Percentiles rank a stretch among this genome's conserved stretches.
Evolutionary conservation across 2,888 invertebrate species (phyloP).

Genomic region (Heliothis peltigera): DNA sequence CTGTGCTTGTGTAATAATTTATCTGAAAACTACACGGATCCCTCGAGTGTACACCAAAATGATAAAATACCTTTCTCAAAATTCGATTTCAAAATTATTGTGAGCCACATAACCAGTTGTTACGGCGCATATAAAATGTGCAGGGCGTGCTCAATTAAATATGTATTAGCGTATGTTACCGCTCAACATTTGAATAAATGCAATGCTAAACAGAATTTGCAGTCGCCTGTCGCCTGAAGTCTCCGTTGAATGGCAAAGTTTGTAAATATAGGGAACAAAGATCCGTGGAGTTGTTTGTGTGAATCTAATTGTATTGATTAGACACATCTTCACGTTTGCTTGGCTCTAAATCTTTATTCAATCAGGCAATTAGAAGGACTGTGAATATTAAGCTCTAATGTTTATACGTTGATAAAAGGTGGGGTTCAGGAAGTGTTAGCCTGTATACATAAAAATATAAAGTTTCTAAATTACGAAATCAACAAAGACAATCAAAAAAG

Average conservation of each 20-base stretch:
- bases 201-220: slow-evolving; percentile 74
- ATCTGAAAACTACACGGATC: slow-evolving; percentile 4
- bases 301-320: slow-evolving; percentile 62
- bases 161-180: slow-evolving; percentile 83
- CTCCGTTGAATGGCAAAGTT: slow-evolving; percentile 63
- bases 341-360: slow-evolving; percentile 60
- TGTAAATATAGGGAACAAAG: slow-evolving; percentile 63
- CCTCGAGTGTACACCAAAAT: background rate
- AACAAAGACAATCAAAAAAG: slow-evolving; percentile 26
- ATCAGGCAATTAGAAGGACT: slow-evolving; percentile 54
- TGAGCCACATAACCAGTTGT: slow-evolving; percentile 69
- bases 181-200: slow-evolving; percentile 77
- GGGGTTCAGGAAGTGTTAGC: background rate
- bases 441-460: background rate
- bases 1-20: slow-evolving; percentile 1
- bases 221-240: slow-evolving; percentile 59
- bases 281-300: slow-evolving; percentile 57
- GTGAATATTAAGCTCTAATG: slow-evolving; percentile 48
- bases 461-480: background rate
- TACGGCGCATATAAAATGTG: slow-evolving; percentile 73
- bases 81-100: slow-evolving; percentile 65
- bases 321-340: slow-evolving; percentile 54
- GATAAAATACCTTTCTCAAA: slow-evolving; percentile 26
- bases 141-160: slow-evolving; percentile 84
- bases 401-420: slow-evolving; percentile 23